Percentiles rank a stretch among this genome's conserved stretches.
Conservation (phyloP, 2,797 vertebrate genomes). For the Pseudopleuronectes americanus region DNA sequence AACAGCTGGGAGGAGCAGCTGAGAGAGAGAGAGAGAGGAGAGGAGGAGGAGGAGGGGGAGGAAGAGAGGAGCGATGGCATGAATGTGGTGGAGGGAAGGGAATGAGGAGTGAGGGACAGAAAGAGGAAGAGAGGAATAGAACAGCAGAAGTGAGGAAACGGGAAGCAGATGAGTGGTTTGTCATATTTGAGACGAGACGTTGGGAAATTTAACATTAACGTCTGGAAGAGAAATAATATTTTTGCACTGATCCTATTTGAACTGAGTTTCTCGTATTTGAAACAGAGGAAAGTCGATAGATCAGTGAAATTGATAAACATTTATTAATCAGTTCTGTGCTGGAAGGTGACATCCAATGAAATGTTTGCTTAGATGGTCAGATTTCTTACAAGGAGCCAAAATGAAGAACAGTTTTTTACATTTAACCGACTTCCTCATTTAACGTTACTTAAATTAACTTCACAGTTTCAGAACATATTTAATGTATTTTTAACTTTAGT, state of each 20-base stretch:
- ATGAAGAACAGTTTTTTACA: no score
- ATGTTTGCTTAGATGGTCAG: no score
- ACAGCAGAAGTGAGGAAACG: slow-evolving; percentile 43
- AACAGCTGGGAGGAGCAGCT: slow-evolving; percentile 86
- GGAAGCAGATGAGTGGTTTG: slow-evolving; percentile 43
- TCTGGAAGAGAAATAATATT: neutral
- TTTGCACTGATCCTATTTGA: neutral
- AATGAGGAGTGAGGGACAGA: slow-evolving; percentile 21
- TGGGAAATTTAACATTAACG: neutral
- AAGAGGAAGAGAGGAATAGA: slow-evolving; percentile 27
- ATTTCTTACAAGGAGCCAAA: no score
- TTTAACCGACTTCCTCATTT: no score
- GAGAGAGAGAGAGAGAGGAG: slow-evolving; percentile 60
- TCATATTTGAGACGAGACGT: slow-evolving; percentile 31
- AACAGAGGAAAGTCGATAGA: neutral
- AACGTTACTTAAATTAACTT: no score
- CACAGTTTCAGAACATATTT: no score
- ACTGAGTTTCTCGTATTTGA: neutral
- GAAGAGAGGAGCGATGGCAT: slow-evolving; percentile 16
- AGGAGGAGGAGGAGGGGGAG: slow-evolving; percentile 19
- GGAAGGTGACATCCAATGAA: no score
- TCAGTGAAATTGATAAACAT: no score
- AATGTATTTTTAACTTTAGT: no score
- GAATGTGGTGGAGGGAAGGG: neutral
- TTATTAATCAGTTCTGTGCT: no score